Conservation (phyloP, 2,888 invertebrate species). For the Acronicta alni region DNA sequence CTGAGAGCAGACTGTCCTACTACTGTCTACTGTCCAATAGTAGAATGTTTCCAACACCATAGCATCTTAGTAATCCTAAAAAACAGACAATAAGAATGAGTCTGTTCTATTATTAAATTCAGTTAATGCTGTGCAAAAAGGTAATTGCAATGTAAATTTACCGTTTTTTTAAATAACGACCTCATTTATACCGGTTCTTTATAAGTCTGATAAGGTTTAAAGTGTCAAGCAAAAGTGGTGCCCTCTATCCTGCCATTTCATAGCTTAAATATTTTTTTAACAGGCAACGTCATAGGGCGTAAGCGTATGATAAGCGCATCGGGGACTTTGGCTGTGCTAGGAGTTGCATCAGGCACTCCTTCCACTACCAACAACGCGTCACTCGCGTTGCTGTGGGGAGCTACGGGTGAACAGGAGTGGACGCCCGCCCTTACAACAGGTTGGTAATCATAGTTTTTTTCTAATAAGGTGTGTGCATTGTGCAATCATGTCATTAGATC, state of each 20-base stretch:
- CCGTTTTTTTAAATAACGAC: too few species aligned
- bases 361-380: constrained; percentile 85
- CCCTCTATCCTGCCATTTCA: neutral
- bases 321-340: constrained; percentile 66
- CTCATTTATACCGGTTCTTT: too few species aligned
- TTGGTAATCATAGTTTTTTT: constrained; percentile 66
- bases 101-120: too few species aligned
- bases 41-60: too few species aligned
- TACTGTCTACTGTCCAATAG: too few species aligned
- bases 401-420: constrained; percentile 99
- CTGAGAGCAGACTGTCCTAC: too few species aligned
- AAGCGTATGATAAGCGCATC: constrained; percentile 84
- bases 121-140: too few species aligned
- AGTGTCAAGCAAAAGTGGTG: neutral
- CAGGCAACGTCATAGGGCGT: constrained; percentile 81
- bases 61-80: too few species aligned
- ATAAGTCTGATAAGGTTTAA: neutral
- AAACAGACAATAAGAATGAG: too few species aligned
- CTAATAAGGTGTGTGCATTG: constrained; percentile 23
- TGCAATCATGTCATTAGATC: constrained; percentile 20
- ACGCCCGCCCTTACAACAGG: constrained; percentile 98
- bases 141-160: too few species aligned
- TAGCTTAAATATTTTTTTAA: constrained; percentile 14
- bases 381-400: constrained; percentile 96
- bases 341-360: constrained; percentile 64